Base-by-base conservation (phyloP, 2,888 invertebrate species). In the Stenodera caucasica region DNA sequence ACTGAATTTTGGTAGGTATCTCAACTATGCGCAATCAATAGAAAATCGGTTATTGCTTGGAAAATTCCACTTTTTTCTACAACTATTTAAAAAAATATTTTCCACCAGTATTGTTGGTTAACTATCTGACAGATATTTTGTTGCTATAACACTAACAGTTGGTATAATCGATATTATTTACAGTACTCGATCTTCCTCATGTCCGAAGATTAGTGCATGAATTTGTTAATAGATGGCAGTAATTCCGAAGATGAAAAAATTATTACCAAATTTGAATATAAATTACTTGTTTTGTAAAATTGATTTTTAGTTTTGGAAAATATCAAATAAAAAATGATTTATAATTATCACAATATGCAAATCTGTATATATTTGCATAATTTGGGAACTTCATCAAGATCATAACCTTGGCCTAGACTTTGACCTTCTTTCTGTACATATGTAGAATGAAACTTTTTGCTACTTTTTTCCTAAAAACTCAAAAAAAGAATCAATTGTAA, bases 371-470 rank as follows among this genome's bases (percentile, higher is more conserved):
- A 21, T 8, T 11, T 9, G 21, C 21, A 18, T 21, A 45, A 45
- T 45, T 45, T 18, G 21, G 15, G 45, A 21, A 21, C 11, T 21
- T n/a, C 45, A 45, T 45, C 45, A n/a, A 26, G 30, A 29, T 11
- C 32, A 3, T 40, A 53, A 40, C 55, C 55, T 55, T 55, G 55
- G 45, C 55, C 55, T 55, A 55, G 55, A 55, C 55, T 55, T 55
- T 55, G 40, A 55, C 55, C 55, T 55, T 55, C 26, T 53, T 53
- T 33, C 14, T 35, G 45, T 21, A 5, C 2, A 21, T 45, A 45
- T 21, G 45, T 45, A 45, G 45, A 21, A 45, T 45, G 45, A 12
- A 45, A 4, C 21, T 45, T 45, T 45, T 18, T 18, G 26, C 14
- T 18, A 26, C 26, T 26, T 15, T 12, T 32, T 18, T 51, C 3